These are phyloP conservation scores for Mycteria americana DNA, from an alignment of 2,797 vertebrate genomes.

Conservation along the genomic window DNA sequence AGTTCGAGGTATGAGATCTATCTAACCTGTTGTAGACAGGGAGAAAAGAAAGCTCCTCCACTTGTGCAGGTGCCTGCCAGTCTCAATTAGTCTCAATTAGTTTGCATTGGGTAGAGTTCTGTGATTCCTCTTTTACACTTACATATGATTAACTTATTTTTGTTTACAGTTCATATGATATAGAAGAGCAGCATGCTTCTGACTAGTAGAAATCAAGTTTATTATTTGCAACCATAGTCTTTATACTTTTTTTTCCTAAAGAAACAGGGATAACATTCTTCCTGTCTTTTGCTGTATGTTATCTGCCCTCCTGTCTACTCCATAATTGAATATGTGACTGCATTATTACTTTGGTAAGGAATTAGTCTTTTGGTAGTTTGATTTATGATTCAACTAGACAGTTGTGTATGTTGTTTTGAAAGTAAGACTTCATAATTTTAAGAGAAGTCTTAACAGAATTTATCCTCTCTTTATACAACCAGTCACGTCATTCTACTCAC, in stretches of 20 bases:
- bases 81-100: no score
- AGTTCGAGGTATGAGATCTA: background rate
- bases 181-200: background rate
- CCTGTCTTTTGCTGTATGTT: background rate
- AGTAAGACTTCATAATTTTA: background rate
- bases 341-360: background rate
- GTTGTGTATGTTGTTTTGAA: background rate
- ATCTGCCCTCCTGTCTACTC: background rate
- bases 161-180: background rate
- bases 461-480: background rate
- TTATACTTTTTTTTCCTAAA: background rate
- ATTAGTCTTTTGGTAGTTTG: background rate
- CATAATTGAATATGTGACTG: background rate
- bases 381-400: background rate
- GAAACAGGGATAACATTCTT: background rate
- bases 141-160: rapidly evolving
- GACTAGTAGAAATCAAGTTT: background rate
- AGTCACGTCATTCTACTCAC: background rate
- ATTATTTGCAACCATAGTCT: background rate
- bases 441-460: background rate
- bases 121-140: background rate
- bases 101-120: background rate
- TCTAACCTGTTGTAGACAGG: background rate
- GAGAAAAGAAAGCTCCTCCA: background rate
- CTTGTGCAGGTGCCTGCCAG: background rate